These are phyloP conservation scores for Cavia porcellus DNA, from an alignment of 2,113 vertebrate species.

Conservation along the genomic window DNA sequence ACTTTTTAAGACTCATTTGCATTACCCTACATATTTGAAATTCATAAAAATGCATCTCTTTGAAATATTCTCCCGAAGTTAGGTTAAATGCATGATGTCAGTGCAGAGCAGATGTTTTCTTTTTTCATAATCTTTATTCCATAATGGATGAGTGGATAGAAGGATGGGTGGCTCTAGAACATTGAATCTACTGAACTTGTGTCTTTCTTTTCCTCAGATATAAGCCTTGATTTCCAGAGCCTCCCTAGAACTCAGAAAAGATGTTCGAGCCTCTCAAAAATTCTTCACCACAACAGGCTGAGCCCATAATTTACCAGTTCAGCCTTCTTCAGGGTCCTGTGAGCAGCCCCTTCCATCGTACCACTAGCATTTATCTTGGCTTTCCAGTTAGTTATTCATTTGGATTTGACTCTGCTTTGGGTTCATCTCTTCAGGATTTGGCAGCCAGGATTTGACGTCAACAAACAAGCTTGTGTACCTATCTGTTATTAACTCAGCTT, in stretches of 20 bases:
- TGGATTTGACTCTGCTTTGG: not conserved
- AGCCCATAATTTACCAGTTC: not conserved
- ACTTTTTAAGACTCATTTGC: not conserved
- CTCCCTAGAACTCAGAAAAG: not conserved
- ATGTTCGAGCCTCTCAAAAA: not conserved
- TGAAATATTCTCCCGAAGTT: not conserved
- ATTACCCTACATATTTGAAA: not conserved
- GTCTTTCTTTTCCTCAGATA: not conserved
- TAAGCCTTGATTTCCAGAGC: not conserved
- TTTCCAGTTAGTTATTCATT: not conserved
- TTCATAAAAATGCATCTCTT: not conserved
- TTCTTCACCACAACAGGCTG: not conserved
- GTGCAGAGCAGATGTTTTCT: not conserved
- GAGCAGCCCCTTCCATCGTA: not conserved
- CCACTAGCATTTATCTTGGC: not conserved
- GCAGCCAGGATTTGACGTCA: not conserved
- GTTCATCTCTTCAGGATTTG: not conserved
- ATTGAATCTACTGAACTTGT: not conserved
- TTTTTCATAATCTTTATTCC: not conserved
- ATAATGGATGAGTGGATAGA: not conserved
- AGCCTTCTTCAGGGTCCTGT: rapidly evolving
- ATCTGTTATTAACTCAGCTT: not conserved
- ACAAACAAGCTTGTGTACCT: not conserved
- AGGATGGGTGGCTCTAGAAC: not conserved
- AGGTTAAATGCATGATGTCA: not conserved